Conservation (phyloP, 2,797 vertebrate genomes). For the Pachyuromys duprasi region DNA sequence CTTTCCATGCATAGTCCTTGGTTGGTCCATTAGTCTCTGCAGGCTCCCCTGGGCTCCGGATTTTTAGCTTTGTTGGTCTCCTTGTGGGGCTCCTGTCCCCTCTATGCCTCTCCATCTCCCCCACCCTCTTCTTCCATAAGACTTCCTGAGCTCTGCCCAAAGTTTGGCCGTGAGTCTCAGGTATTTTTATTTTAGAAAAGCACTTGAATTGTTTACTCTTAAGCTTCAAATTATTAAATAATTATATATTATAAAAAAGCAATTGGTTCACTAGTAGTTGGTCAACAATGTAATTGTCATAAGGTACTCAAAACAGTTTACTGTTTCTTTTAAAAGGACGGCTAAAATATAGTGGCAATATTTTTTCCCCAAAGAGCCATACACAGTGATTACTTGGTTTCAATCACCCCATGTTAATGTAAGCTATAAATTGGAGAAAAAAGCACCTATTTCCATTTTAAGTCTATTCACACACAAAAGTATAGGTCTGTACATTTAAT, state of each 20-base stretch:
- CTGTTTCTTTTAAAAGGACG: neutral
- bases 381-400: neutral
- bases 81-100: too few relatives aligned
- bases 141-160: too few relatives aligned
- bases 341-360: neutral
- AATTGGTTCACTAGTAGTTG: neutral
- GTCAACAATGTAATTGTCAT: neutral
- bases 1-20: too few relatives aligned
- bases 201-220: neutral
- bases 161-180: neutral
- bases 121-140: too few relatives aligned
- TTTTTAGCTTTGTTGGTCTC: too few relatives aligned
- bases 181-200: neutral
- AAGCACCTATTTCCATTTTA: neutral
- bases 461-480: neutral
- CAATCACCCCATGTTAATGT: neutral
- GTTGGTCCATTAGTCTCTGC: too few relatives aligned
- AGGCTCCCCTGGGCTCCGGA: too few relatives aligned
- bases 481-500: neutral
- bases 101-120: too few relatives aligned
- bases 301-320: neutral
- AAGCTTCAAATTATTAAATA: neutral
- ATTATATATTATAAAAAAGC: neutral
- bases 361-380: neutral
- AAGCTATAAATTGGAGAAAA: neutral